Conservation (phyloP, 2,888 invertebrate species). For the Pyrochroa serraticornis region DNA sequence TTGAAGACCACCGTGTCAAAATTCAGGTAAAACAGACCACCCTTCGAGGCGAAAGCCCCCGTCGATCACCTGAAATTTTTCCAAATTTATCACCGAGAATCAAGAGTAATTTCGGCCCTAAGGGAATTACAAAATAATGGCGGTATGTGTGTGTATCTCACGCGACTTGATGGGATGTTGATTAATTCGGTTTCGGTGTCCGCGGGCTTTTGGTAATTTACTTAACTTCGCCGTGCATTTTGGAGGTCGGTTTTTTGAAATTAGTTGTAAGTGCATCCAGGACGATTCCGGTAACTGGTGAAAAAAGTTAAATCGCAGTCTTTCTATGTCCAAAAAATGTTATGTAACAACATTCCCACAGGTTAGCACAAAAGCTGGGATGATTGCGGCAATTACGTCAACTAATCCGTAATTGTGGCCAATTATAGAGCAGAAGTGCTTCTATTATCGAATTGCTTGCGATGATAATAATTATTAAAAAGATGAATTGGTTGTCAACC, state of each 20-base stretch:
- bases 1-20: constrained; percentile 14
- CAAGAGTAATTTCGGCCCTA: too few relatives aligned
- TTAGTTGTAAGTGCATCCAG: neutral
- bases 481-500: constrained; percentile 2
- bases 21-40: constrained; percentile 1
- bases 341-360: neutral
- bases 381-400: constrained; percentile 7
- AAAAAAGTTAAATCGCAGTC: too few relatives aligned
- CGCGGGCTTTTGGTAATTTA: constrained; percentile 14
- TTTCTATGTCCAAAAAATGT: neutral
- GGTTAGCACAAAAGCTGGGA: constrained; percentile 5
- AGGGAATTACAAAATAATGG: too few relatives aligned
- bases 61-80: neutral
- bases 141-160: constrained; percentile 10
- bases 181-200: constrained; percentile 16
- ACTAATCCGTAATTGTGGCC: constrained; percentile 3
- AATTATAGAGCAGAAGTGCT: neutral
- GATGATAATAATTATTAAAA: neutral
- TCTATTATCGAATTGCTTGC: neutral
- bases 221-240: constrained; percentile 10
- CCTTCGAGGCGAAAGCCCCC: too few relatives aligned
- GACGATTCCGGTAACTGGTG: neutral
- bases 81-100: neutral
- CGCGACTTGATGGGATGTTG: constrained; percentile 21
- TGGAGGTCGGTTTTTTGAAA: neutral